These are phyloP conservation scores for Deilephila elpenor DNA, from an alignment of 2,888 invertebrate species.

Conservation along the genomic window DNA sequence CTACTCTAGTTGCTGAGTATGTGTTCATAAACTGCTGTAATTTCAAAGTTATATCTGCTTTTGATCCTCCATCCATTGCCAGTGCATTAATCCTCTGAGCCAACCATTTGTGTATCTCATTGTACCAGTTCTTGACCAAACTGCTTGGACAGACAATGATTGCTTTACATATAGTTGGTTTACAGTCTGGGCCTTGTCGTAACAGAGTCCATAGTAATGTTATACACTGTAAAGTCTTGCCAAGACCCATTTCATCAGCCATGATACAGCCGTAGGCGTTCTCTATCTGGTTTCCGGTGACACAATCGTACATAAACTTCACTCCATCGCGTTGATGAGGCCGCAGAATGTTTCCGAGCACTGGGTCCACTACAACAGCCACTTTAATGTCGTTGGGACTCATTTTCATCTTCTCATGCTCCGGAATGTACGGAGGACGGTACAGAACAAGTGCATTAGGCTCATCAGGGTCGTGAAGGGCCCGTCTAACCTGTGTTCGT, in stretches of 20 bases:
- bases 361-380: slow-evolving; percentile 98
- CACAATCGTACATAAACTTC: slow-evolving; percentile 99
- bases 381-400: slow-evolving; percentile 89
- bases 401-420: slow-evolving; percentile 94
- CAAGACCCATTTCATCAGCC: slow-evolving; percentile 99
- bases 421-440: slow-evolving; percentile 91
- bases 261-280: slow-evolving; percentile 97
- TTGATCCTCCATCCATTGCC: slow-evolving; percentile 94
- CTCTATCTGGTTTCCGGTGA: slow-evolving; percentile 95
- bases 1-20: slow-evolving; percentile 90
- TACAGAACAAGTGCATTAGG: slow-evolving; percentile 96
- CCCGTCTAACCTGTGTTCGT: slow-evolving; percentile 85
- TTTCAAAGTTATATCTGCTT: slow-evolving; percentile 93
- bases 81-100: slow-evolving; percentile 91
- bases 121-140: slow-evolving; percentile 99
- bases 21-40: slow-evolving; percentile 94
- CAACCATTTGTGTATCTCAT: slow-evolving; percentile 99
- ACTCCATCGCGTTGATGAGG: slow-evolving; percentile 99
- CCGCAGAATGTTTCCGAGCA: slow-evolving; percentile 93
- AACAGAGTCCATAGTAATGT: slow-evolving; percentile 97
- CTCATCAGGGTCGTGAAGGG: slow-evolving; percentile 96
- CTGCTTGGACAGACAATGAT: slow-evolving; percentile 99
- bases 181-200: slow-evolving; percentile 95
- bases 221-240: slow-evolving; percentile 99
- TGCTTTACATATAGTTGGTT: slow-evolving; percentile 95